Conservation (phyloP, 2,113 vertebrate genomes). For the Pterophyllum scalare region DNA sequence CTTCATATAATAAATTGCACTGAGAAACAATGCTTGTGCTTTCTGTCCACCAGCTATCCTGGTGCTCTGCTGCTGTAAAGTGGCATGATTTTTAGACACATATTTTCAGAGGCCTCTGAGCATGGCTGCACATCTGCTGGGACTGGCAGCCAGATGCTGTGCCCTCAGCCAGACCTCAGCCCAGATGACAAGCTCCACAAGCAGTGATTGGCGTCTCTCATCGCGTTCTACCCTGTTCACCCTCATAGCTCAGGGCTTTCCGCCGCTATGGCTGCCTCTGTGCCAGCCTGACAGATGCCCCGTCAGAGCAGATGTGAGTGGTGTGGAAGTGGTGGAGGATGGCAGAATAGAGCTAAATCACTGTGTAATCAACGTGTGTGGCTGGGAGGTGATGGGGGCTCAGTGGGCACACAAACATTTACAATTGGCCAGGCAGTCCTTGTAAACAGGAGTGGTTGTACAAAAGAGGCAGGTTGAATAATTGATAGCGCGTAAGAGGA, state of each 20-base stretch:
- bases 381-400: conserved; percentile 70
- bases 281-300: conserved; percentile 77
- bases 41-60: conserved; percentile 9
- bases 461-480: conserved; percentile 87
- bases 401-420: conserved; percentile 84
- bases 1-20: background rate
- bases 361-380: conserved; percentile 72
- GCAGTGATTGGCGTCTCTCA: conserved; percentile 37
- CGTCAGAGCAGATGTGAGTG: conserved; percentile 66
- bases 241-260: conserved; percentile 49
- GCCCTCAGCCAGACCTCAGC: conserved; percentile 54
- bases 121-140: conserved; percentile 44
- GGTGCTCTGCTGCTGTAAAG: background rate
- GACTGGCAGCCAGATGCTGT: conserved; percentile 56
- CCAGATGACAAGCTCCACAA: conserved; percentile 52
- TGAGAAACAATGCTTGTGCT: background rate
- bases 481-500: conserved; percentile 86
- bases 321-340: conserved; percentile 18
- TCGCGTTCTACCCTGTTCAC: conserved; percentile 10
- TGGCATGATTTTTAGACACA: conserved; percentile 22
- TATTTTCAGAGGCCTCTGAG: conserved; percentile 36
- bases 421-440: conserved; percentile 85
- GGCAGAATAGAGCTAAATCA: conserved; percentile 64
- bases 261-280: conserved; percentile 53
- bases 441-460: conserved; percentile 89